Base-by-base conservation (phyloP, 2,113 vertebrate species). In the Oreochromis niloticus region DNA sequence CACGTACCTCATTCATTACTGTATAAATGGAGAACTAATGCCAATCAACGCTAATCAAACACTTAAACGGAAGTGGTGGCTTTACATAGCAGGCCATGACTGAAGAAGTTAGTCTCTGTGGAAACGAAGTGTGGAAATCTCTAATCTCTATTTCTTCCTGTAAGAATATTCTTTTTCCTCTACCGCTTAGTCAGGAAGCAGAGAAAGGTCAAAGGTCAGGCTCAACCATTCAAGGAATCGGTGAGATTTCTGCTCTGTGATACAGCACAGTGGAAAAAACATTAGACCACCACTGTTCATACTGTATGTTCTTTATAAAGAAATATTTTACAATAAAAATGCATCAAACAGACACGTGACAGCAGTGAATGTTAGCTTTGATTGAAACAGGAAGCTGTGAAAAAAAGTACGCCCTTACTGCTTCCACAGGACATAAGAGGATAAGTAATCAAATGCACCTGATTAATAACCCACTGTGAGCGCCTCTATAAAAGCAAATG, bases 191-290 rank as follows among this genome's bases (percentile, higher is more conserved):
- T 73, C 7, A 71, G 48, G 13, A 75, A 82, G 75, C 80, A 91
- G 81, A 55, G 12, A 55, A 52, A 81, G 81, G 84, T 90, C 52
- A 88, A 43, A 88, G 52, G 90, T 85, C 85, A 80, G 7, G 14
- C 79, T 82, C 9, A 55, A 24, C 27, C 10, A 59, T 36, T 87
- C 41, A 85, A 16, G 66, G 81, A 59, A 75, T 1, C 4, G 6
- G 6, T 71, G 11, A 73, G 10, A 0, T 6, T 59, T 30, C 56
- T 86, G 34, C 80, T 57, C 32, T 43, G 12, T 16, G 17, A 48
- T 19, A 41, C 0, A 57, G 32, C 56, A 80, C 22, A 41, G 55
- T 48, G 27, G 79, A 50, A n/a, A 32, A 30, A 1, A 78, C 24
- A 48, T 50, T 32, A 19, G 71, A 30, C 16, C 43, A 75, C 22